A percentile compares a stretch with the other conserved stretches of the same genome.
phyloP scores from a whole-genome alignment of 2,113 vertebrate species.

The Noturus placidus region DNA sequence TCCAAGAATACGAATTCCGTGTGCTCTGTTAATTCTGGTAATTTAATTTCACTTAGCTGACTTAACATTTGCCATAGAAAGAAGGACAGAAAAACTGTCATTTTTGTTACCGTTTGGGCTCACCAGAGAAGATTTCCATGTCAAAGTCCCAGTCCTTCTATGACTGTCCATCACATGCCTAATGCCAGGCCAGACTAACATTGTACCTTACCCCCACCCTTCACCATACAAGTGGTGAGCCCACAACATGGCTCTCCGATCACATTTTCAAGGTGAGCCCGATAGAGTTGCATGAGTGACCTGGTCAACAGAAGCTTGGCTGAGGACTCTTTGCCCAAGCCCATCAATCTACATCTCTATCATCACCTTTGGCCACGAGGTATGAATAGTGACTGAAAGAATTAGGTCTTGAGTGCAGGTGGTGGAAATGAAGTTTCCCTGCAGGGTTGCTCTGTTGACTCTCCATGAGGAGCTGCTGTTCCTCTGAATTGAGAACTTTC shows the following conservation, averaged over 20 bases:
- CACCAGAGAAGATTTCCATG: not conserved
- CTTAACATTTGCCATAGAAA: slow-evolving; percentile 8
- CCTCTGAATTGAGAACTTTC: not conserved
- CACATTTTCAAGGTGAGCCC: not conserved
- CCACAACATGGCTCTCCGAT: not conserved
- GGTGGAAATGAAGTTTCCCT: not conserved
- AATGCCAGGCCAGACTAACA: not conserved
- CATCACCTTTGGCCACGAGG: too few species aligned
- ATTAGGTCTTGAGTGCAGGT: not conserved
- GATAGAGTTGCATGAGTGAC: not conserved
- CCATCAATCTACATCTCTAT: not conserved
- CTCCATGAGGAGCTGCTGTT: not conserved
- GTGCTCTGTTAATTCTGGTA: not conserved
- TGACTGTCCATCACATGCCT: not conserved
- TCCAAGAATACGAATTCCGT: not conserved
- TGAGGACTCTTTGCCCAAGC: not conserved
- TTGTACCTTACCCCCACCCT: not conserved
- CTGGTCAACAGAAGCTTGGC: not conserved
- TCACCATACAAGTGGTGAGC: too few species aligned
- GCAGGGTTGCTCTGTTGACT: not conserved
- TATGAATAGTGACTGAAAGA: too few species aligned
- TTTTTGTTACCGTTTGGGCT: not conserved
- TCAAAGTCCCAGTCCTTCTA: not conserved
- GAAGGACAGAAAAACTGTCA: not conserved
- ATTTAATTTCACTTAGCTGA: slow-evolving; percentile 25